A percentile compares a stretch with the other conserved stretches of the same genome.
phyloP scores from a whole-genome alignment of 2,888 invertebrate species.

The Aspidapion aeneum region DNA sequence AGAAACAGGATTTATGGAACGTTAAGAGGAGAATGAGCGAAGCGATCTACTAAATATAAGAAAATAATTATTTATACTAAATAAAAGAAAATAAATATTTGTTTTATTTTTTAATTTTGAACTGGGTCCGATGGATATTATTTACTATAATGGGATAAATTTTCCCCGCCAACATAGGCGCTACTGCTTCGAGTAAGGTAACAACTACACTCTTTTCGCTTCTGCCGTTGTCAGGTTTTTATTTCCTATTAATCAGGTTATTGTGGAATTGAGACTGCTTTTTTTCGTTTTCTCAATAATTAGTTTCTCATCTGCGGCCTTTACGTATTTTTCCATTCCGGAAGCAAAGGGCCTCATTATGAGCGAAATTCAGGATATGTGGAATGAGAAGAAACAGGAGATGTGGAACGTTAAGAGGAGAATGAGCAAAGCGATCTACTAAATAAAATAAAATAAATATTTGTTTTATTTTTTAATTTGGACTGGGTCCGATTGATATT shows the following conservation, averaged over 20 bases:
- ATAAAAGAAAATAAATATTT: too few species aligned
- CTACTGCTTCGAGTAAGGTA: conserved; percentile 60
- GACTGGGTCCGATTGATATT: conserved; percentile 73
- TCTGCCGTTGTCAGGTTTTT: conserved; percentile 28
- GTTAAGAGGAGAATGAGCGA: background rate
- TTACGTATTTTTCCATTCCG: conserved; percentile 29
- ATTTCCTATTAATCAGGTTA: conserved; percentile 30
- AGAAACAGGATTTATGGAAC: background rate
- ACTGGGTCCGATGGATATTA: conserved; percentile 70
- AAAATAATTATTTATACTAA: too few species aligned
- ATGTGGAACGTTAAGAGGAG: background rate
- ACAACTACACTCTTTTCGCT: conserved; percentile 25
- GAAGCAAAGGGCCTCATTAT: conserved; percentile 35
- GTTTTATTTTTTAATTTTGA: conserved; percentile 67
- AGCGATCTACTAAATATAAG: background rate
- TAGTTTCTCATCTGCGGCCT: conserved; percentile 24
- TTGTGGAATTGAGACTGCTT: too few species aligned
- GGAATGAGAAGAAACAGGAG: background rate
- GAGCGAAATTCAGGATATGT: conserved; percentile 29
- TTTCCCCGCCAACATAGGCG: conserved; percentile 62
- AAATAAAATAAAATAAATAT: too few species aligned
- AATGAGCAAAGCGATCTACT: background rate
- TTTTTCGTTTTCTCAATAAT: conserved; percentile 30
- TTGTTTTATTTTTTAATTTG: conserved; percentile 68
- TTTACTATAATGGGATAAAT: conserved; percentile 82